A percentile compares a stretch with the other conserved stretches of the same genome.
phyloP scores from a whole-genome alignment of 2,113 vertebrate genomes.

The Sinocyclocheilus rhinocerous region DNA sequence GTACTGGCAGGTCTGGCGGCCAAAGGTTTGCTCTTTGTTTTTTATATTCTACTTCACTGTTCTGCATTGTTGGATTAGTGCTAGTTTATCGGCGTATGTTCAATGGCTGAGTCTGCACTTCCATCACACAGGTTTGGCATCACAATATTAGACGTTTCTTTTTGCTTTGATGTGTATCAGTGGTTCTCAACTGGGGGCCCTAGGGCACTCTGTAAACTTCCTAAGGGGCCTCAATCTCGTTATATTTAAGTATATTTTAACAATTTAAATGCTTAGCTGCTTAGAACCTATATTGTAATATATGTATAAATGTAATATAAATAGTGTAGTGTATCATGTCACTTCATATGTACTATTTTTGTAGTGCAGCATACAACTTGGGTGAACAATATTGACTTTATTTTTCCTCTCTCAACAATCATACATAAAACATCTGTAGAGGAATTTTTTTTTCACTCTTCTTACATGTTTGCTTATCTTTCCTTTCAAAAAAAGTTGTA shows the following conservation, averaged over 20 bases:
- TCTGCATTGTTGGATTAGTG: conserved; percentile 12
- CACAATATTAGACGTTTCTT: neutral
- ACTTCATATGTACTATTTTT: neutral
- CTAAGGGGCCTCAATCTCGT: neutral
- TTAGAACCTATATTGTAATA: neutral
- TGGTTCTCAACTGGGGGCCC: neutral
- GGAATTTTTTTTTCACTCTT: neutral
- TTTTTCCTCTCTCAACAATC: neutral
- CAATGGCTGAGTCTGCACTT: neutral
- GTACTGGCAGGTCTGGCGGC: conserved; percentile 29
- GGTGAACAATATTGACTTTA: neutral
- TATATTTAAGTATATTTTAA: neutral
- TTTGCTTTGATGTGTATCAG: neutral
- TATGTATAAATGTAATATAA: neutral
- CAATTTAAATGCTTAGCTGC: neutral
- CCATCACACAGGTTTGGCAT: conserved; percentile 11
- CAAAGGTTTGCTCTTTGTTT: conserved; percentile 37
- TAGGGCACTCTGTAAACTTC: neutral
- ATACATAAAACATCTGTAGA: neutral
- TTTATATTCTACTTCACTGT: conserved; percentile 17
- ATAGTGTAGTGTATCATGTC: neutral
- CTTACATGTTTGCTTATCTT: neutral
- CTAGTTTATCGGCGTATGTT: neutral
- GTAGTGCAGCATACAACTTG: neutral
- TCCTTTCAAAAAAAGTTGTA: neutral